Conservation (phyloP, 2,113 vertebrate species). For the Cyanoderma ruficeps region DNA sequence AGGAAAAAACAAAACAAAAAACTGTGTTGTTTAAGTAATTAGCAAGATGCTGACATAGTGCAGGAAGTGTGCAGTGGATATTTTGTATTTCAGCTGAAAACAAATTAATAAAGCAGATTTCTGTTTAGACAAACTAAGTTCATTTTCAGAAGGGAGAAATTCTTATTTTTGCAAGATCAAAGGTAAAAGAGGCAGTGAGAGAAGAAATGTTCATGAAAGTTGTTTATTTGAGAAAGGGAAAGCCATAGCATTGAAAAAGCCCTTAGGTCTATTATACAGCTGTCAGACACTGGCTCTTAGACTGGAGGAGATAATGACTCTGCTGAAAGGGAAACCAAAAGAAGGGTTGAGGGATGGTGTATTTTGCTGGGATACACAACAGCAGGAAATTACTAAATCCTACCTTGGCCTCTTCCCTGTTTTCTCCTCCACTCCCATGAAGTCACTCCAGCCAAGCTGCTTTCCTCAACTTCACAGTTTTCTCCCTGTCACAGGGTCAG, state of each 20-base stretch:
- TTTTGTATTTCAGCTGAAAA: conserved; percentile 22
- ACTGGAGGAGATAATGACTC: neutral
- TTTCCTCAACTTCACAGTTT: neutral
- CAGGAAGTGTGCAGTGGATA: neutral
- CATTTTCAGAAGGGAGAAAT: neutral
- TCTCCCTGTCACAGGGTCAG: accelerated
- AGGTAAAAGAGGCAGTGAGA: neutral
- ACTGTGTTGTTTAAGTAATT: conserved; percentile 21
- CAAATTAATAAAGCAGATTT: conserved; percentile 20
- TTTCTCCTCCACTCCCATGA: neutral
- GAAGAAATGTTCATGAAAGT: neutral
- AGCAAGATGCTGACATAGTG: conserved; percentile 18
- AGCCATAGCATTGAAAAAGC: neutral
- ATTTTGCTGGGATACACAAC: neutral
- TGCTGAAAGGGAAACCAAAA: neutral
- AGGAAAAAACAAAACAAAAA: neutral
- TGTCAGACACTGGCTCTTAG: neutral
- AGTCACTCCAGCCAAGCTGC: neutral
- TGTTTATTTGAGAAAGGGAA: neutral
- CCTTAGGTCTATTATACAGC: neutral
- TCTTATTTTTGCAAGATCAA: neutral
- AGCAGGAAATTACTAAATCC: neutral
- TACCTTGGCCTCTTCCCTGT: neutral
- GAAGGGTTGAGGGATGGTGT: neutral
- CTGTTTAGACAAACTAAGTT: neutral